Percentiles rank a stretch among this genome's conserved stretches.
Conservation (phyloP, 1,140 invertebrate genomes). For the Apis mellifera region DNA sequence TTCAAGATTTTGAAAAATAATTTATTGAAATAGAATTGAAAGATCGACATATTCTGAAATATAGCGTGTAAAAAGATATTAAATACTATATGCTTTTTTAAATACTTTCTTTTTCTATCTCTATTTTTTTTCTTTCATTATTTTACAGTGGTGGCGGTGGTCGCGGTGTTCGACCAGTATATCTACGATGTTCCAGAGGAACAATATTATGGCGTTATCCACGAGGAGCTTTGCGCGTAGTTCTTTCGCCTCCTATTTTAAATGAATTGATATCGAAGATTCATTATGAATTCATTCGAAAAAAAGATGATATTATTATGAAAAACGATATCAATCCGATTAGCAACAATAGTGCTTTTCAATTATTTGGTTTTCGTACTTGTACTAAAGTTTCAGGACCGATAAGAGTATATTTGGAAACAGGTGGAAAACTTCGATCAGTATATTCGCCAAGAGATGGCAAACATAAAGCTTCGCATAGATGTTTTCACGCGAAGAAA, state of each 20-base stretch:
- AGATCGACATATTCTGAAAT: not conserved
- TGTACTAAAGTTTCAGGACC: conserved; percentile 85
- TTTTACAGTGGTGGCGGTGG: conserved; percentile 76
- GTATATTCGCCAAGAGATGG: conserved; percentile 85
- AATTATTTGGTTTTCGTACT: conserved; percentile 84
- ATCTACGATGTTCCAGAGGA: conserved; percentile 88
- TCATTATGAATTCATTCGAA: not conserved
- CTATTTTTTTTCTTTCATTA: not conserved
- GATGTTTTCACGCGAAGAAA: conserved; percentile 85
- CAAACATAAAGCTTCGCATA: conserved; percentile 82
- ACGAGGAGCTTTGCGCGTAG: conserved; percentile 86
- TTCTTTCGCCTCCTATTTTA: conserved; percentile 80
- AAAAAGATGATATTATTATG: not conserved
- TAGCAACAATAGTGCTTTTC: not conserved
- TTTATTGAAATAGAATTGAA: no score
- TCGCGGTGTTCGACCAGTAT: conserved; percentile 88
- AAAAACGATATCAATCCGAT: not conserved
- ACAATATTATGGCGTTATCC: conserved; percentile 88
- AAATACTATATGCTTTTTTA: not conserved
- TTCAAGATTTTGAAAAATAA: no score
- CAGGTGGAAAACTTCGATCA: conserved; percentile 83
- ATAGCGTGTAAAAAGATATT: not conserved
- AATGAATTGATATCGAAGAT: not conserved
- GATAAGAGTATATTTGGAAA: conserved; percentile 88
- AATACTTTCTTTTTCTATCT: not conserved